phyloP scores from a whole-genome alignment of 2,888 invertebrate species.

The Epinotia brunnichana region DNA sequence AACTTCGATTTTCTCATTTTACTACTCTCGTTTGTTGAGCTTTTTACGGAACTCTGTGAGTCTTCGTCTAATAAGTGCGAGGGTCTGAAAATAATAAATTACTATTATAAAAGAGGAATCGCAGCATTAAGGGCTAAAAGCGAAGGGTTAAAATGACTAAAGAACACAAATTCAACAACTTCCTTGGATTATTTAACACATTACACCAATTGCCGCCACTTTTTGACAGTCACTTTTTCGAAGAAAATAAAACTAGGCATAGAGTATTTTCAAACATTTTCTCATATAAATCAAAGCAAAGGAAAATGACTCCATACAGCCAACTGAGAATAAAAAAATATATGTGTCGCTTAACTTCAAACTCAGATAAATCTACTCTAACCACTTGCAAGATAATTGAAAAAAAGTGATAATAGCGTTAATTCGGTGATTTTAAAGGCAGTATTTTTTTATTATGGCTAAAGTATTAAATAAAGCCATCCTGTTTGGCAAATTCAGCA shows the following conservation, averaged over 20 bases:
- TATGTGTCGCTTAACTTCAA: no score
- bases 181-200: not conserved
- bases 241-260: not conserved
- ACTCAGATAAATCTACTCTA: no score
- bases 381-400: no score
- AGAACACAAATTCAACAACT: not conserved
- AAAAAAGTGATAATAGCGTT: no score
- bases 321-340: not conserved
- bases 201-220: slow-evolving; percentile 7
- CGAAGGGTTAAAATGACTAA: not conserved
- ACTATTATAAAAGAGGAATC: not conserved
- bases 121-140: no score
- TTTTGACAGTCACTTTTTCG: not conserved
- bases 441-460: no score
- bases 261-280: no score
- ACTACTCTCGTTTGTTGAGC: slow-evolving; percentile 87
- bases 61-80: slow-evolving; percentile 87
- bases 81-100: slow-evolving; percentile 61
- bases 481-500: no score
- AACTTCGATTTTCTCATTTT: slow-evolving; percentile 80
- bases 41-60: slow-evolving; percentile 92
- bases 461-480: no score
- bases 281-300: not conserved
- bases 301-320: not conserved
- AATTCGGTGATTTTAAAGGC: no score